These are phyloP conservation scores for Eustalomyia histrio DNA, from an alignment of 2,888 invertebrate genomes.

Conservation along the genomic window DNA sequence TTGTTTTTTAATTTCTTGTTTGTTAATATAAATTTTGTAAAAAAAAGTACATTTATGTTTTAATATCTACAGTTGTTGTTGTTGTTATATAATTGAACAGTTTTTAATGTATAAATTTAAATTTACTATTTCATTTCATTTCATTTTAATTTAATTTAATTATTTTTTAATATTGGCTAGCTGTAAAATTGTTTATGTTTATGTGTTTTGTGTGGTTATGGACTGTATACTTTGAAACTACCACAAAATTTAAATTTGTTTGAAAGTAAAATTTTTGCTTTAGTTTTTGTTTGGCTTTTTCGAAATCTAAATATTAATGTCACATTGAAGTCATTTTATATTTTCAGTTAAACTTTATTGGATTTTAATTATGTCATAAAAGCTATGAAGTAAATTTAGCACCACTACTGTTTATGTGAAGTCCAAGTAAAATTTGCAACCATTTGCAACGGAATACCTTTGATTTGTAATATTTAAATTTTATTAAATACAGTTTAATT, in stretches of 20 bases:
- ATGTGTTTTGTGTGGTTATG: slow-evolving; percentile 29
- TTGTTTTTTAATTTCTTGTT: slow-evolving; percentile 40
- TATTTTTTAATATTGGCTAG: slow-evolving; percentile 6
- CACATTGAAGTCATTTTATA: too few species aligned
- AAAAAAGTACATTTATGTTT: slow-evolving; percentile 57
- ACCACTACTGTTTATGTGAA: too few species aligned
- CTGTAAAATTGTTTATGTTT: slow-evolving; percentile 15
- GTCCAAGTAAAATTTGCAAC: too few species aligned
- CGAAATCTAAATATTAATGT: too few species aligned
- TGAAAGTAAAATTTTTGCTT: neutral
- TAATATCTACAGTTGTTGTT: slow-evolving; percentile 61
- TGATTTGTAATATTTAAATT: too few species aligned
- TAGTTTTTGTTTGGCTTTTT: neutral
- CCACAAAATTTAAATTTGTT: neutral
- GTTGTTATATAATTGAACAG: slow-evolving; percentile 37
- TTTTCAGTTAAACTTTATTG: too few species aligned
- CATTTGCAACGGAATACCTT: too few species aligned
- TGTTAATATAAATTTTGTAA: slow-evolving; percentile 64
- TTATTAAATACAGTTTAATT: too few species aligned
- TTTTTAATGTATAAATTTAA: slow-evolving; percentile 17
- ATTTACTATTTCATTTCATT: slow-evolving; percentile 53
- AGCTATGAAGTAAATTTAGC: too few species aligned
- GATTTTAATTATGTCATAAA: too few species aligned
- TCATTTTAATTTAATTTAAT: slow-evolving; percentile 25
- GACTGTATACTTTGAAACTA: slow-evolving; percentile 7